Evolutionary conservation across 2,797 vertebrate genomes (phyloP).

Genomic region (Acanthurus lineatus): DNA sequence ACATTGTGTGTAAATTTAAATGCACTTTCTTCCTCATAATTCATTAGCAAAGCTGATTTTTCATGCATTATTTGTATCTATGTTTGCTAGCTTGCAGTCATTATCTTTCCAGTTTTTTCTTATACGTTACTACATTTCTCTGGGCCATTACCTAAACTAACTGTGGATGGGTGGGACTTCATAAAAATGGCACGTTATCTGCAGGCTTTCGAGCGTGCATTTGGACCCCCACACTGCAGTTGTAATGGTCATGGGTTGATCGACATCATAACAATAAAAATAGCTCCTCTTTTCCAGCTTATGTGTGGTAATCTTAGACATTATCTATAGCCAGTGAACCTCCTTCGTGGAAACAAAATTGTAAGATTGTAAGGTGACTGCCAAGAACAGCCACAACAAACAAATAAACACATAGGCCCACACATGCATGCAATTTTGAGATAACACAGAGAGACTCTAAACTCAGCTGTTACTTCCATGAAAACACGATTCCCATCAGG

Average conservation of each 20-base stretch:
- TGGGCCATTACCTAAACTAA: not conserved
- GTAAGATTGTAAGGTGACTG: conserved; percentile 32
- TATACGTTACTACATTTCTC: not conserved
- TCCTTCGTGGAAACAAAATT: conserved; percentile 20
- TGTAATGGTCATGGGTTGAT: not conserved
- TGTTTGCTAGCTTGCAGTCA: not conserved
- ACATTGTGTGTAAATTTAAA: not conserved
- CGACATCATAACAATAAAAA: not conserved
- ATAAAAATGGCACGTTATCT: not conserved
- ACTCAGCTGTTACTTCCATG: conserved; percentile 28
- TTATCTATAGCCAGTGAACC: conserved; percentile 31
- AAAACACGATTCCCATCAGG: not conserved
- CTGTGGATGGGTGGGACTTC: not conserved
- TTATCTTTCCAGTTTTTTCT: not conserved
- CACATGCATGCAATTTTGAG: conserved; percentile 26
- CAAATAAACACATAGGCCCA: conserved; percentile 40
- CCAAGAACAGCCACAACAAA: conserved; percentile 42
- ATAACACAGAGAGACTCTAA: conserved; percentile 18
- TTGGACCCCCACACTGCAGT: too few species aligned
- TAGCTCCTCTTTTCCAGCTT: not conserved
- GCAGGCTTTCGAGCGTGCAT: not conserved
- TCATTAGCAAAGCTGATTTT: not conserved
- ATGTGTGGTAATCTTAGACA: conserved; percentile 29
- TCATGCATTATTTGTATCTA: not conserved
- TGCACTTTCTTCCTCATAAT: not conserved